A percentile compares a stretch with the other conserved stretches of the same genome.
Conservation (phyloP, 1,140 invertebrate species). For the Drosophila dunni region DNA sequence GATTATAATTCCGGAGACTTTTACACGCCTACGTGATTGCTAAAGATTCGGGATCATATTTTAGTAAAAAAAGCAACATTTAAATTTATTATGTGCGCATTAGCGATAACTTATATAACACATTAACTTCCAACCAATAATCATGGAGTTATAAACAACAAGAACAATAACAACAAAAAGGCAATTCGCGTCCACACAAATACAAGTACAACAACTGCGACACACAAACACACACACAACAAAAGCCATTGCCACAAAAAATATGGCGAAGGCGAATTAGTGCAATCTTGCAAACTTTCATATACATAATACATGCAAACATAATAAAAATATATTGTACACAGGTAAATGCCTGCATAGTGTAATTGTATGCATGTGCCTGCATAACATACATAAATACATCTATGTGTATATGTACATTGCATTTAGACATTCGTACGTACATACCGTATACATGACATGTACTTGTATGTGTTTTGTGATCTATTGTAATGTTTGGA, state of each 20-base stretch:
- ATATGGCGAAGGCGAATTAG: constrained; percentile 56
- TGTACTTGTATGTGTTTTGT: constrained; percentile 16
- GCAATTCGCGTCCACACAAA: constrained; percentile 41
- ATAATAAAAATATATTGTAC: constrained; percentile 25
- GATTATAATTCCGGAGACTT: constrained; percentile 53
- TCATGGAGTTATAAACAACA: constrained; percentile 8
- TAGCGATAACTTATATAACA: constrained; percentile 4
- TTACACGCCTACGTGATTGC: constrained; percentile 51
- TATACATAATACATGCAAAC: constrained; percentile 21
- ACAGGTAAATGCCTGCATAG: constrained; percentile 36
- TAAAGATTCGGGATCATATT: constrained; percentile 44
- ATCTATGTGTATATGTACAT: constrained; percentile 2
- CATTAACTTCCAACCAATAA: constrained; percentile 5
- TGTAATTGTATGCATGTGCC: constrained; percentile 25
- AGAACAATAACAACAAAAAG: constrained; percentile 41
- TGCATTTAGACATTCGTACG: constrained; percentile 3
- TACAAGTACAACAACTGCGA: constrained; percentile 37
- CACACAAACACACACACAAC: constrained; percentile 18
- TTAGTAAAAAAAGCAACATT: constrained; percentile 34
- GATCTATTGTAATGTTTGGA: constrained; percentile 37
- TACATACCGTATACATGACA: constrained; percentile 3
- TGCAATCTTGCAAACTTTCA: constrained; percentile 53
- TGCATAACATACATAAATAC: constrained; percentile 13
- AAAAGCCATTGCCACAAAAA: constrained; percentile 46
- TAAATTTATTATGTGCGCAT: constrained; percentile 20